phyloP scores from a whole-genome alignment of 1,140 invertebrate species.

The Spodoptera frugiperda region DNA sequence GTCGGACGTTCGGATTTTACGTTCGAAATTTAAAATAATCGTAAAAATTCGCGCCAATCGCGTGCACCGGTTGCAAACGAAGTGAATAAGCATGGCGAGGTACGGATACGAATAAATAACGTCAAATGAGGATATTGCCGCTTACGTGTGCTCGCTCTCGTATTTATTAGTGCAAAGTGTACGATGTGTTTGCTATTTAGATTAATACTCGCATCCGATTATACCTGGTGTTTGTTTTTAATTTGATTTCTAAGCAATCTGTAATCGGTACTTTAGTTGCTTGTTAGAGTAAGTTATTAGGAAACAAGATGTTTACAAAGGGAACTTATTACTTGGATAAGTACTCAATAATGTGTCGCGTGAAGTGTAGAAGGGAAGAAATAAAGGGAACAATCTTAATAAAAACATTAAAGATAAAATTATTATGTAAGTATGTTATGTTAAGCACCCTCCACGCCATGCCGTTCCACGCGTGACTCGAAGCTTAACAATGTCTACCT shows the following conservation, averaged over 20 bases:
- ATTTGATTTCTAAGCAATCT: neutral
- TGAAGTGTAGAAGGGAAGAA: neutral
- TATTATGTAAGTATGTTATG: too few species aligned
- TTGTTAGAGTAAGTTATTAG: neutral
- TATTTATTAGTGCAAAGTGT: slow-evolving; percentile 29
- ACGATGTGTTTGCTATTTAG: slow-evolving; percentile 6
- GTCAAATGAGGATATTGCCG: slow-evolving; percentile 27
- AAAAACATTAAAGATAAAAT: too few species aligned
- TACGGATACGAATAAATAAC: slow-evolving; percentile 35
- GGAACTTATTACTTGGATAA: neutral
- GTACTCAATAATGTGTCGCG: neutral
- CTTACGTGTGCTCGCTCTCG: slow-evolving; percentile 11
- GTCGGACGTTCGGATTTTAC: slow-evolving; percentile 37
- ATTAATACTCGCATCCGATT: slow-evolving; percentile 2
- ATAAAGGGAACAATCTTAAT: neutral
- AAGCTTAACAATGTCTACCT: slow-evolving; percentile 14
- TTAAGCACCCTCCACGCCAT: too few species aligned
- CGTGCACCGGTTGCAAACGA: slow-evolving; percentile 41
- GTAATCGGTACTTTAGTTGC: neutral
- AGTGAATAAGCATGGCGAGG: slow-evolving; percentile 33
- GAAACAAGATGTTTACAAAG: neutral
- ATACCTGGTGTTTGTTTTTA: slow-evolving; percentile 2
- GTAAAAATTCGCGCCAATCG: slow-evolving; percentile 44
- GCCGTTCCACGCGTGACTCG: neutral
- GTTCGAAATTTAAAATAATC: slow-evolving; percentile 47